Percentiles rank a stretch among this genome's conserved stretches.
Evolutionary conservation across 2,888 invertebrate species (phyloP).

Genomic region (Netelia fuscicornis): DNA sequence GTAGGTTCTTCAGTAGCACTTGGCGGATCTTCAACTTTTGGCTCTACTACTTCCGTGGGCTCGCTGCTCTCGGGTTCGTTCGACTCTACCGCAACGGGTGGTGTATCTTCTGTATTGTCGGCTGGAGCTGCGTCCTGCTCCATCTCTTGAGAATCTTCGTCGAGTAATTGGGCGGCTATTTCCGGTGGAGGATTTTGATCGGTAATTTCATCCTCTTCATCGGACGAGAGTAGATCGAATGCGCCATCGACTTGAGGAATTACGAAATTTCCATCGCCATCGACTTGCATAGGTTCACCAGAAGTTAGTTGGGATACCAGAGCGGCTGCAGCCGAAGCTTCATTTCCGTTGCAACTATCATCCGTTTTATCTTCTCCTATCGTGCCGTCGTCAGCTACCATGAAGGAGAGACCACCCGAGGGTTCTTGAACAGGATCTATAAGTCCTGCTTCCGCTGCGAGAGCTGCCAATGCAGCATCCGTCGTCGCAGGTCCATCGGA

Average conservation of each 20-base stretch:
- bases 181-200: conserved; percentile 54
- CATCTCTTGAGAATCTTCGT: conserved; percentile 70
- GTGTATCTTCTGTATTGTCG: conserved; percentile 62
- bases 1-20: conserved; percentile 50
- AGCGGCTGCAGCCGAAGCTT: conserved; percentile 77
- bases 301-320: conserved; percentile 78
- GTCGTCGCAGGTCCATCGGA: conserved; percentile 88
- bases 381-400: conserved; percentile 80
- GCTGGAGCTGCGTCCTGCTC: conserved; percentile 71
- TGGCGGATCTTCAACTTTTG: conserved; percentile 45
- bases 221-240: conserved; percentile 79
- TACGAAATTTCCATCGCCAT: conserved; percentile 82
- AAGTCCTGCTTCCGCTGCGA: conserved; percentile 88
- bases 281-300: conserved; percentile 82
- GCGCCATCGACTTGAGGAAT: conserved; percentile 83
- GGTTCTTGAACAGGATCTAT: conserved; percentile 86
- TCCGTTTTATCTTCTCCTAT: conserved; percentile 80
- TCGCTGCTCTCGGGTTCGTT: conserved; percentile 65
- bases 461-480: conserved; percentile 87
- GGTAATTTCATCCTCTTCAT: conserved; percentile 65
- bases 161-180: conserved; percentile 29
- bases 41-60: conserved; percentile 41
- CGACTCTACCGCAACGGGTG: conserved; percentile 46
- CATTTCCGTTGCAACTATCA: conserved; percentile 83
- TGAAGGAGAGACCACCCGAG: conserved; percentile 81